A percentile compares a stretch with the other conserved stretches of the same genome.
These are phyloP conservation scores for Scotopteryx bipunctaria DNA, from an alignment of 2,888 invertebrate genomes.

Conservation along the genomic window DNA sequence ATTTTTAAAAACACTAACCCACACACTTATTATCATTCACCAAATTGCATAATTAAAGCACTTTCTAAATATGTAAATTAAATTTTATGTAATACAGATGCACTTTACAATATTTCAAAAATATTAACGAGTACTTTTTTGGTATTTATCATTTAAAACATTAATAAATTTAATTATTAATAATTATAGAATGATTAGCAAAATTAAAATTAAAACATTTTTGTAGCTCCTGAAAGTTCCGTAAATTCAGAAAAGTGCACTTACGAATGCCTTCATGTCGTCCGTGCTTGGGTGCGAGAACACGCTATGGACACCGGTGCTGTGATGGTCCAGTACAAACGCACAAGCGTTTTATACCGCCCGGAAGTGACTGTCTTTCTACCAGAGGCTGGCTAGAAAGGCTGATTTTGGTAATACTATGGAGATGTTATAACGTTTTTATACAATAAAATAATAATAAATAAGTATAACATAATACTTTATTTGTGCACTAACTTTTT, in stretches of 20 bases:
- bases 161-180: no score
- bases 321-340: conserved; percentile 65
- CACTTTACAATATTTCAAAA: no score
- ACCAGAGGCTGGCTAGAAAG: conserved; percentile 66
- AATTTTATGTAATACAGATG: no score
- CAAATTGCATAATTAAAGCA: no score
- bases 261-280: conserved; percentile 79
- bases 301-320: conserved; percentile 51
- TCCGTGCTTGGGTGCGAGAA: conserved; percentile 52
- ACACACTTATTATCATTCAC: no score
- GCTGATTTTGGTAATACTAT: conserved; percentile 48
- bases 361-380: conserved; percentile 73
- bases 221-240: background rate
- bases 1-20: no score
- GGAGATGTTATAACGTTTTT: conserved; percentile 50
- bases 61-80: no score
- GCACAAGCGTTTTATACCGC: conserved; percentile 74
- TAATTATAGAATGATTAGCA: no score
- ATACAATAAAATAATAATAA: background rate
- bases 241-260: conserved; percentile 41
- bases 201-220: background rate
- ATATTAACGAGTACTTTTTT: no score
- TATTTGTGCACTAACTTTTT: no score
- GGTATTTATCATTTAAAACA: no score
- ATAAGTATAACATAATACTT: no score